Evolutionary conservation across 2,113 vertebrate species (phyloP).

Genomic region (Chionomys nivalis): DNA sequence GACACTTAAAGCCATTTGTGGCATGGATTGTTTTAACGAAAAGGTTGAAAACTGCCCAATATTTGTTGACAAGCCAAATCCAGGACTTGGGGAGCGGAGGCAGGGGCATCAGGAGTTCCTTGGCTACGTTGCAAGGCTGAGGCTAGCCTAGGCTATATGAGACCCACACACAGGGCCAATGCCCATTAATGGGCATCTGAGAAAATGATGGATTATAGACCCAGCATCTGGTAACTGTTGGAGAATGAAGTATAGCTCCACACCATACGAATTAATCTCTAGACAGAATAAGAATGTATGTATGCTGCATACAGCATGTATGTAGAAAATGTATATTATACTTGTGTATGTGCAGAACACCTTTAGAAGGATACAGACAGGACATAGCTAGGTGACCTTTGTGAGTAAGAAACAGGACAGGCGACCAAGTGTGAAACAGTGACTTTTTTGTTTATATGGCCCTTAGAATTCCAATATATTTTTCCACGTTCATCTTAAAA

Average conservation of each 20-base stretch:
- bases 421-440: background rate
- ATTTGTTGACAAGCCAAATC: background rate
- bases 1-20: slow-evolving; percentile 41
- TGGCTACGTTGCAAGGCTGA: background rate
- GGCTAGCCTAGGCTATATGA: background rate
- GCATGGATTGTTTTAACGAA: background rate
- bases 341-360: background rate
- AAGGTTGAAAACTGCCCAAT: background rate
- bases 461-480: slow-evolving; percentile 15
- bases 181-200: background rate
- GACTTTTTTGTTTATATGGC: slow-evolving; percentile 12
- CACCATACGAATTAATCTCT: slow-evolving; percentile 10
- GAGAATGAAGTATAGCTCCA: slow-evolving; percentile 1
- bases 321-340: slow-evolving; percentile 9
- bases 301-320: background rate
- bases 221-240: background rate
- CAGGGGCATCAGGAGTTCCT: background rate
- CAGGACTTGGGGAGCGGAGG: background rate
- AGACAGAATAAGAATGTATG: background rate
- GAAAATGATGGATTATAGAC: slow-evolving; percentile 32
- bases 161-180: background rate
- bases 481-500: slow-evolving; percentile 4
- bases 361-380: background rate
- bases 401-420: background rate
- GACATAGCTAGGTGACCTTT: slow-evolving; percentile 1